Conservation (phyloP, 2,888 invertebrate genomes). For the Coremacera marginata region DNA sequence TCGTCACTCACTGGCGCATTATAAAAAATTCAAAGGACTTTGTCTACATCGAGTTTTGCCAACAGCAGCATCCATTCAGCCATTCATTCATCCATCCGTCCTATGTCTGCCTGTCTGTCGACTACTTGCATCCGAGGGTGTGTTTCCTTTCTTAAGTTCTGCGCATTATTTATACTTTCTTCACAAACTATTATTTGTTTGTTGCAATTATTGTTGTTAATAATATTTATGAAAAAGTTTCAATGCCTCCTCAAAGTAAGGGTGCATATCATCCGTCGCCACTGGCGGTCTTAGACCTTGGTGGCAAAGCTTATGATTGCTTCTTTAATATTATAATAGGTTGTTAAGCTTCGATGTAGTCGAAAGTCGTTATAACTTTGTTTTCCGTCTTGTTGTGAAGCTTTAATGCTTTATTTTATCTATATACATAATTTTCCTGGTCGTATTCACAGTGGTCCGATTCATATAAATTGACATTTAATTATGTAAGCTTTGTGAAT, state of each 20-base stretch:
- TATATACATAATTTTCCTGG: no score
- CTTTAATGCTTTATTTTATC: no score
- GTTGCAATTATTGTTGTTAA: constrained; percentile 61
- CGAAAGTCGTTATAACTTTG: background rate
- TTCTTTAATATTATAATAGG: constrained; percentile 8
- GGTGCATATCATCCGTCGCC: constrained; percentile 15
- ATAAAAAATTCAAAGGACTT: constrained; percentile 60
- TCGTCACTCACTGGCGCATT: constrained; percentile 47
- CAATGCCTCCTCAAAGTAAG: constrained; percentile 26
- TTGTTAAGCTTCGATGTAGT: background rate
- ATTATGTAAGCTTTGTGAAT: no score
- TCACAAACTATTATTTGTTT: constrained; percentile 16
- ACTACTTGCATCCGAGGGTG: background rate
- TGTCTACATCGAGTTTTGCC: constrained; percentile 41
- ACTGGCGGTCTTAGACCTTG: background rate
- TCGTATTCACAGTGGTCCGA: background rate
- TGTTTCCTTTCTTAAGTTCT: background rate
- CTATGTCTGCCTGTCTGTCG: no score
- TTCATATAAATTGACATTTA: no score
- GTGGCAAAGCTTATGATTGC: constrained; percentile 22
- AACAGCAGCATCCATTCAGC: background rate
- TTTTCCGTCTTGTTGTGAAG: no score
- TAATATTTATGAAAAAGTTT: constrained; percentile 62
- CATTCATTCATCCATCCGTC: no score
- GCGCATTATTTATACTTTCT: constrained; percentile 19